Percentiles rank a stretch among this genome's conserved stretches.
Conservation (phyloP, 2,888 invertebrate species). For the Argyresthia albistria region DNA sequence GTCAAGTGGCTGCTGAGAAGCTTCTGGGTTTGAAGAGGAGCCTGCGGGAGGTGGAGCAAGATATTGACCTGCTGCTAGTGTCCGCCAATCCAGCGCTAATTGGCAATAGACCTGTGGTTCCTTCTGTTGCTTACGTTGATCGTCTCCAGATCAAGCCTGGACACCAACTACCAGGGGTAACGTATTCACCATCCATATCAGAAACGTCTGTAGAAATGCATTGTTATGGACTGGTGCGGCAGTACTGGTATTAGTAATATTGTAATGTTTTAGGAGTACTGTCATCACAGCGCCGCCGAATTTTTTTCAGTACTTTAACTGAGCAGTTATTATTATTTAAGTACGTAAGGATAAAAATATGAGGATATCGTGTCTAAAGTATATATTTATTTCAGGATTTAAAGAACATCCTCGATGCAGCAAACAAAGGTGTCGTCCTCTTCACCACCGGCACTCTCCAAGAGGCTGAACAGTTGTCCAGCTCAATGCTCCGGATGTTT, state of each 20-base stretch:
- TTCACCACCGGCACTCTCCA: conserved; percentile 67
- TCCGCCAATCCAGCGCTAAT: conserved; percentile 44
- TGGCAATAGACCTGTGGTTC: conserved; percentile 49
- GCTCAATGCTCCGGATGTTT: conserved; percentile 41
- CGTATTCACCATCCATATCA: neutral
- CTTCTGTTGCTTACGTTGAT: conserved; percentile 47
- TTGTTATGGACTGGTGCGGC: neutral
- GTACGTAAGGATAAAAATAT: too few relatives aligned
- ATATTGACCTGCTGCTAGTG: conserved; percentile 54
- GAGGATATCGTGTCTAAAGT: too few relatives aligned
- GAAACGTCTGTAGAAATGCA: neutral
- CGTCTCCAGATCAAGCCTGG: conserved; percentile 51
- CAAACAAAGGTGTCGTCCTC: conserved; percentile 55
- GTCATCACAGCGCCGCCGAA: too few relatives aligned
- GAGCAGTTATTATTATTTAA: too few relatives aligned
- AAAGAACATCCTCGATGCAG: conserved; percentile 38
- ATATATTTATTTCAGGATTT: conserved; percentile 39
- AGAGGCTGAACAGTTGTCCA: conserved; percentile 50
- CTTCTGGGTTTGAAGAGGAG: conserved; percentile 40
- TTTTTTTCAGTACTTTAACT: too few relatives aligned
- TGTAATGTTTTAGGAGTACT: too few relatives aligned
- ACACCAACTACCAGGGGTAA: conserved; percentile 38
- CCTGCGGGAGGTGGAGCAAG: conserved; percentile 46
- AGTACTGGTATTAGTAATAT: neutral
- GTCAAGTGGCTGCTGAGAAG: conserved; percentile 47